Base-by-base conservation (phyloP, 2,113 vertebrate genomes). In the Antechinus stuartii region DNA sequence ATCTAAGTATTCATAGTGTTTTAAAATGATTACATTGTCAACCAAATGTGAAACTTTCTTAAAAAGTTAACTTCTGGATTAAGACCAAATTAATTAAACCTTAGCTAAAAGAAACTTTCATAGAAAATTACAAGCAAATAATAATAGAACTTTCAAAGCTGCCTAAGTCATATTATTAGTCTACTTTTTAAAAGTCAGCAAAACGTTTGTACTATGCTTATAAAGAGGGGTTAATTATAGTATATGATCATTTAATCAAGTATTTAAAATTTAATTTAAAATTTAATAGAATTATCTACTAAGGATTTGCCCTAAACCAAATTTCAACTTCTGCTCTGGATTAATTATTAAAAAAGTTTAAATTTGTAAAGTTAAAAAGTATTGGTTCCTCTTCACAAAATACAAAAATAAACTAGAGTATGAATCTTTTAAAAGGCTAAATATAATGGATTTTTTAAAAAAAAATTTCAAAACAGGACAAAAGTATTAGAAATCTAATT, bases 11-110 rank as follows among this genome's bases (percentile, higher is more conserved):
- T 25, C 93, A 0, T 56, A 52, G 7, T 76, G 89, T 76, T 50
- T 90, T 89, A 94, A 93, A 96, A 92, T 27, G 47, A 25, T 91
- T 94, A 95, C 53, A 54, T 54, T 76, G 89, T 27, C 25, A 94
- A 94, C 42, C 92, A 94, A 68, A 50, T 94, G 61, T 89, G 92
- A 89, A 91, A 94, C 19, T 68, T 94, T 89, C 10, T 14, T 3
- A 50, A 55, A 90, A 55, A 26, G 26, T 93, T 76, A 91, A 91
- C 89, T 92, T 68, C 25, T 93, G 94, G 52, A 95, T 94, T 23
- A 91, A 91, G 57, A 54, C 47, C 27, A 93, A 92, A 7, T 89
- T 24, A 94, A 91, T 46, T 90, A 30, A 95, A 91, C 52, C 91
- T 68, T 52, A 89, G 12, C 6, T n/a, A 46, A 35, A n/a, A 94